Evolutionary conservation across 2,888 invertebrate species (phyloP).

Genomic region (Drosophila mimetica): DNA sequence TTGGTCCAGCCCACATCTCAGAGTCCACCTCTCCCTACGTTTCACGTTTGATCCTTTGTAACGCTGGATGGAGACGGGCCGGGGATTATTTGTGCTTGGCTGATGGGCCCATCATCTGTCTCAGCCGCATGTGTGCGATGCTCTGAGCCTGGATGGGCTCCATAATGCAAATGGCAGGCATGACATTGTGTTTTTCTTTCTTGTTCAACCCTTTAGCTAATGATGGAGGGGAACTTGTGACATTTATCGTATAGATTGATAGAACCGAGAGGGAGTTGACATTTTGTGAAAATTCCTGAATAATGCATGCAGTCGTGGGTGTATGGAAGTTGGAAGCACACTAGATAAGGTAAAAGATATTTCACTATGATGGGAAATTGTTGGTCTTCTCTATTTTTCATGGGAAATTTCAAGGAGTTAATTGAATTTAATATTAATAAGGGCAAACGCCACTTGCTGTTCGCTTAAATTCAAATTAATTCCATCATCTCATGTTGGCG

Average conservation of each 20-base stretch:
- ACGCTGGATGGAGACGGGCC: slow-evolving; percentile 1
- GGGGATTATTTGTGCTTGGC: slow-evolving; percentile 28
- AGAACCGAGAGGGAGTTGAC: slow-evolving; percentile 20
- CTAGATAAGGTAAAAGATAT: too few relatives aligned
- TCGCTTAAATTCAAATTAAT: slow-evolving; percentile 2
- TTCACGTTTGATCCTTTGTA: slow-evolving; percentile 46
- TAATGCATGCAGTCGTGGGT: slow-evolving; percentile 3
- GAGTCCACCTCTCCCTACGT: neutral
- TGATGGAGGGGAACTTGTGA: slow-evolving; percentile 64
- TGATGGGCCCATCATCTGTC: slow-evolving; percentile 47
- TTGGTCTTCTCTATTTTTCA: too few relatives aligned
- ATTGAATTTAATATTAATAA: neutral
- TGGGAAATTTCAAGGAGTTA: neutral
- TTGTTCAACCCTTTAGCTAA: slow-evolving; percentile 74
- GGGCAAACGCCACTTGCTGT: neutral
- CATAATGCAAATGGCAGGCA: slow-evolving; percentile 68
- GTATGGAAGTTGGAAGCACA: neutral
- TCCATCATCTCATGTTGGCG: slow-evolving; percentile 3
- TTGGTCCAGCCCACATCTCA: slow-evolving; percentile 51
- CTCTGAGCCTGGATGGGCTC: slow-evolving; percentile 24
- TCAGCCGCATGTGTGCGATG: slow-evolving; percentile 28
- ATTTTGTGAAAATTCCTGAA: slow-evolving; percentile 12
- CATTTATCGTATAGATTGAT: slow-evolving; percentile 47
- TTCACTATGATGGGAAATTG: too few relatives aligned
- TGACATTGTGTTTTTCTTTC: slow-evolving; percentile 74